Evolutionary conservation across 1,140 invertebrate species (phyloP).

Genomic region (Myzus persicae): DNA sequence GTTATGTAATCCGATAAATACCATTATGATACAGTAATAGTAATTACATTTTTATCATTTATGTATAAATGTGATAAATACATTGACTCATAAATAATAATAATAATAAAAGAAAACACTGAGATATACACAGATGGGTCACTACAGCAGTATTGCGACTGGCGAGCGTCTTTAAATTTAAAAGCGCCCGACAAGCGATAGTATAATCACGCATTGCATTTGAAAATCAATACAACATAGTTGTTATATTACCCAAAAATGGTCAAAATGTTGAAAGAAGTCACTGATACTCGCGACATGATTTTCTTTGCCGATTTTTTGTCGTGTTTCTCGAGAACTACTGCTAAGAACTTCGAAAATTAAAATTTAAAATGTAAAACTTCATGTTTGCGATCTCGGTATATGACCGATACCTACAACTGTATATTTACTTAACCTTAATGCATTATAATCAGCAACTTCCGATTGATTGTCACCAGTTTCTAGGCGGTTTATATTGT

Average conservation of each 20-base stretch:
- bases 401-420: neutral
- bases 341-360: neutral
- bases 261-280: neutral
- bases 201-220: neutral
- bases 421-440: neutral
- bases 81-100: neutral
- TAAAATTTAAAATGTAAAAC: neutral
- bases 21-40: neutral
- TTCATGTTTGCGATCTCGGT: neutral
- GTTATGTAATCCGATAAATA: neutral
- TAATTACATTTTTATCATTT: neutral
- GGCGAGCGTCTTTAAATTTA: neutral
- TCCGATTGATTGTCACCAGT: neutral
- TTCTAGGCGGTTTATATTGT: neutral
- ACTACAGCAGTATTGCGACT: neutral
- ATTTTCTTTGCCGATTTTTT: neutral
- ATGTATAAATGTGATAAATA: neutral
- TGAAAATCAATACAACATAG: neutral
- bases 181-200: neutral
- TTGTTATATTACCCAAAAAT: neutral
- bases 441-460: neutral
- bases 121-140: neutral
- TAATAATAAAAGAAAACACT: neutral
- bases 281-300: neutral
- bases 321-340: neutral